Evolutionary conservation across 2,113 vertebrate genomes (phyloP).

Genomic region (Tachysurus vachellii): DNA sequence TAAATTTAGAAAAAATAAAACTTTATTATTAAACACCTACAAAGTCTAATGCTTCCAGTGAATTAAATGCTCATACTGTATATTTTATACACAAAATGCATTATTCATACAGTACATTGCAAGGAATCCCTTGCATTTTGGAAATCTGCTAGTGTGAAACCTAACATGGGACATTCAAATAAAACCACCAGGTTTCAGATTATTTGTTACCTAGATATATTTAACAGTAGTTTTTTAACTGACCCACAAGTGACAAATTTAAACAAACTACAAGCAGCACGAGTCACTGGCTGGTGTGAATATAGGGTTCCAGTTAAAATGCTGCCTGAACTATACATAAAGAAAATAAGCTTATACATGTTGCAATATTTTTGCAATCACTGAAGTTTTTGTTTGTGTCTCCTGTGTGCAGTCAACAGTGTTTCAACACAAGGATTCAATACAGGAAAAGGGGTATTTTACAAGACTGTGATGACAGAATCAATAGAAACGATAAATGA

Average conservation of each 20-base stretch:
- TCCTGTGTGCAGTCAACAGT: constrained; percentile 41
- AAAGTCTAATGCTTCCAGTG: background rate
- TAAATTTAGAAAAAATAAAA: too few relatives aligned
- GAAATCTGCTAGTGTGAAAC: background rate
- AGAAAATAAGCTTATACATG: background rate
- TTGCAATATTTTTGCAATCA: background rate
- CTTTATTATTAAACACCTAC: background rate
- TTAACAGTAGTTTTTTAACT: too few relatives aligned
- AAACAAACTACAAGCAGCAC: background rate
- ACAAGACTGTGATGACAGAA: constrained; percentile 67
- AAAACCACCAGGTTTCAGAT: background rate
- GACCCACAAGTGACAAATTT: background rate
- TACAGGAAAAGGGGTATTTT: constrained; percentile 65
- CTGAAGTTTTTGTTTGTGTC: background rate
- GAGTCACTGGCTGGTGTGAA: background rate
- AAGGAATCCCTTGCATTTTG: too few relatives aligned
- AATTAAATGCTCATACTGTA: background rate
- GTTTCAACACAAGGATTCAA: constrained; percentile 60
- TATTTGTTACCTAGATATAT: background rate
- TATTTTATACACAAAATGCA: background rate
- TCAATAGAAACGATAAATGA: constrained; percentile 72
- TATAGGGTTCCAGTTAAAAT: background rate
- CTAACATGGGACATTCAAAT: background rate
- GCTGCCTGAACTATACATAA: background rate
- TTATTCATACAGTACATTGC: background rate